Conservation (phyloP, 2,113 vertebrate genomes). For the Sylvilagus bachmani region DNA sequence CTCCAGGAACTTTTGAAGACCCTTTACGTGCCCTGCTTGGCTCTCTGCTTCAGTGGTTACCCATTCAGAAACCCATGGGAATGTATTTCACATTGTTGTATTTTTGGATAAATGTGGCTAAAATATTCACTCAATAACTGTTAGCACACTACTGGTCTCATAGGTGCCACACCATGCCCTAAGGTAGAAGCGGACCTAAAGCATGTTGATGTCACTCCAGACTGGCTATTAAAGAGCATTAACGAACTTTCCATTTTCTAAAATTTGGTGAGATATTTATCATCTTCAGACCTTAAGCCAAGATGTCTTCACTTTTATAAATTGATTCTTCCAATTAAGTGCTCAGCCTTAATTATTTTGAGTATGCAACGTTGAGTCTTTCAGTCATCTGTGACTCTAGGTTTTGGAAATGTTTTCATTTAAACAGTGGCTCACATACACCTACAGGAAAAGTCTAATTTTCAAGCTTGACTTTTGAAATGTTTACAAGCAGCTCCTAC, state of each 20-base stretch:
- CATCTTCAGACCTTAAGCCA: background rate
- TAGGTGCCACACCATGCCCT: background rate
- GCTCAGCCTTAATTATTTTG: slow-evolving; percentile 30
- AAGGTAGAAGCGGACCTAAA: slow-evolving; percentile 50
- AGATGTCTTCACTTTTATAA: background rate
- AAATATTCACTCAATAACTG: background rate
- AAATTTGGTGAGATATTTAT: slow-evolving; percentile 27
- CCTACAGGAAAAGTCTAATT: background rate
- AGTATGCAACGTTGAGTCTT: background rate
- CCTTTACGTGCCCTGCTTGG: background rate
- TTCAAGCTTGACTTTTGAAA: background rate
- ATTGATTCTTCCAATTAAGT: background rate
- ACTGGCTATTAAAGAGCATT: slow-evolving; percentile 32
- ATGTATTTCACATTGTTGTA: background rate
- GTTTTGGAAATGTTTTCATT: slow-evolving; percentile 14
- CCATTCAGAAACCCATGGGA: background rate
- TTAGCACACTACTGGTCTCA: background rate
- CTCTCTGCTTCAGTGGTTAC: background rate
- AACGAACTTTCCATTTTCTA: slow-evolving; percentile 27
- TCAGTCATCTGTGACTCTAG: background rate
- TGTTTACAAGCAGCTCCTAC: background rate
- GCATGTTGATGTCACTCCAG: background rate
- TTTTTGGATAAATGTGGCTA: slow-evolving; percentile 35
- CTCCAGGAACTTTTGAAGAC: no score
- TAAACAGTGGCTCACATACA: slow-evolving; percentile 8